These are phyloP conservation scores for Coluber constrictor DNA, from an alignment of 2,797 vertebrate genomes.

Conservation along the genomic window DNA sequence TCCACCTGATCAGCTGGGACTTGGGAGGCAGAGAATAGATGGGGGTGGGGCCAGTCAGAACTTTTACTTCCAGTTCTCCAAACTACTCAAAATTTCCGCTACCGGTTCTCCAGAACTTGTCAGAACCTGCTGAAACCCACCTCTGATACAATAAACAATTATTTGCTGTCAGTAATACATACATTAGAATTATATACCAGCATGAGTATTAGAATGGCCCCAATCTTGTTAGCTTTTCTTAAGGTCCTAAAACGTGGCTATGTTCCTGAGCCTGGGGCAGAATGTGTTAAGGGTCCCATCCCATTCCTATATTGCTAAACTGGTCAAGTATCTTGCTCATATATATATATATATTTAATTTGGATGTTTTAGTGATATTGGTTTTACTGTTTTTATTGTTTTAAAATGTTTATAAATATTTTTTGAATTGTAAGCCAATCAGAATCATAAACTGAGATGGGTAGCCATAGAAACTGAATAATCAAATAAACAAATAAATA, in stretches of 20 bases:
- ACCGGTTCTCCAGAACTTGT: too few relatives aligned
- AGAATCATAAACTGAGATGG: neutral
- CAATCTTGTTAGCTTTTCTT: neutral
- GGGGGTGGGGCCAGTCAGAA: too few relatives aligned
- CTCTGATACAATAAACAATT: neutral
- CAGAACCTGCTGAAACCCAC: too few relatives aligned
- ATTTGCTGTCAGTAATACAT: neutral
- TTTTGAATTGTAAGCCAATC: neutral
- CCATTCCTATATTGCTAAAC: neutral
- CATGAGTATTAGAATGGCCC: neutral
- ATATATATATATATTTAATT: neutral
- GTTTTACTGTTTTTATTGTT: neutral
- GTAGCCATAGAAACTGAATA: neutral
- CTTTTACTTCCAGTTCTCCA: too few relatives aligned
- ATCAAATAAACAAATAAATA: neutral
- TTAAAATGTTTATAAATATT: neutral
- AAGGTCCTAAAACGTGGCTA: neutral
- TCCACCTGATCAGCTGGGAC: too few relatives aligned
- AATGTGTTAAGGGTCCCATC: neutral
- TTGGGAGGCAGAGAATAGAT: too few relatives aligned
- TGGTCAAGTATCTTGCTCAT: neutral
- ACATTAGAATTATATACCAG: neutral
- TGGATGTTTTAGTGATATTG: too few relatives aligned
- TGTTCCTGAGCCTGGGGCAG: neutral
- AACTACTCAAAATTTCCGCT: too few relatives aligned